Evolutionary conservation across 2,888 invertebrate genomes (phyloP).

Genomic region (Dicycla oo): DNA sequence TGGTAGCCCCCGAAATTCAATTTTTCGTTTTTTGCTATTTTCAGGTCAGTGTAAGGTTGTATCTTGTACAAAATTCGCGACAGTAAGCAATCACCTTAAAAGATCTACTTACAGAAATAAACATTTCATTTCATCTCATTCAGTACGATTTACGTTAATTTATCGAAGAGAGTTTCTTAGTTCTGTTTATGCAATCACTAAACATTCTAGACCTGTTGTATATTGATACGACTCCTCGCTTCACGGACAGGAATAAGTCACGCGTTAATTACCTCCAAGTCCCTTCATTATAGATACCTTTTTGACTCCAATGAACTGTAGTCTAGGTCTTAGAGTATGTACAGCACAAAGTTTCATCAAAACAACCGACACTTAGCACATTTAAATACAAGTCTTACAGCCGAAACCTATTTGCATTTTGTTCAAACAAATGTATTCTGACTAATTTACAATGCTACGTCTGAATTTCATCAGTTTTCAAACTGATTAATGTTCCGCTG

Average conservation of each 20-base stretch:
- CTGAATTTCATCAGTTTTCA: conserved; percentile 62
- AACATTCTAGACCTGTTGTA: conserved; percentile 23
- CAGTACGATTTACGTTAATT: conserved; percentile 2
- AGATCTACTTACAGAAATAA: too few relatives aligned
- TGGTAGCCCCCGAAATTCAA: too few relatives aligned
- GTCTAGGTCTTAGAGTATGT: conserved; percentile 14
- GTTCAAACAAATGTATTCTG: conserved; percentile 60
- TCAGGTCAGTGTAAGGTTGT: too few relatives aligned
- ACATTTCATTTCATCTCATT: too few relatives aligned
- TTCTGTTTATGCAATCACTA: conserved; percentile 13
- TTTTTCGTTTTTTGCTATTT: too few relatives aligned
- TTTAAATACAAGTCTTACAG: conserved; percentile 63
- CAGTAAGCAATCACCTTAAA: too few relatives aligned
- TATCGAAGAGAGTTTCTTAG: background rate
- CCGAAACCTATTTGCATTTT: conserved; percentile 62
- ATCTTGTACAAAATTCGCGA: too few relatives aligned
- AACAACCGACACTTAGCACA: conserved; percentile 76
- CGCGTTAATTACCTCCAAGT: conserved; percentile 1
- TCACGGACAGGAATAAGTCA: conserved; percentile 4
- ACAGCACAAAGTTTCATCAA: conserved; percentile 27
- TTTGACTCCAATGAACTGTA: conserved; percentile 9
- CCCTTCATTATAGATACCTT: background rate
- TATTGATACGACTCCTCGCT: conserved; percentile 31
- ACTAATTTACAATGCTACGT: conserved; percentile 51
- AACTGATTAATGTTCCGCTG: conserved; percentile 58